Evolutionary conservation across 2,113 vertebrate genomes (phyloP).

Genomic region (Pycnonotus jocosus): DNA sequence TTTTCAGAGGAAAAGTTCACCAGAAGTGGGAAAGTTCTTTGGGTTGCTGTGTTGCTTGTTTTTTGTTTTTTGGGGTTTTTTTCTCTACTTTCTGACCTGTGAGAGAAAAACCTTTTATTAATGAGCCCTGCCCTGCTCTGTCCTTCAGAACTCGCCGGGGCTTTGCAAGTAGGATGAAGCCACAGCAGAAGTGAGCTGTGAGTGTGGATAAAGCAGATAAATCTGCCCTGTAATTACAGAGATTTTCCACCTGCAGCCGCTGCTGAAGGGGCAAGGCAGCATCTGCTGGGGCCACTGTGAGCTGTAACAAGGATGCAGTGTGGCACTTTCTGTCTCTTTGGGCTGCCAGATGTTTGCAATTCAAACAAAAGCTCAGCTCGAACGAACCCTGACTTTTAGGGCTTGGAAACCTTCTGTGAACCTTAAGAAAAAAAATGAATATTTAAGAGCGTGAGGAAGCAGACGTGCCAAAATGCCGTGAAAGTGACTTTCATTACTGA

Average conservation of each 20-base stretch:
- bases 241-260: background rate
- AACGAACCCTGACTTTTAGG: background rate
- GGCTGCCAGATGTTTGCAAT: background rate
- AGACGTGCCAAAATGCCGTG: background rate
- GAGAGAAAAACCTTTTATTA: background rate
- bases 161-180: background rate
- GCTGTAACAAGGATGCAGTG: background rate
- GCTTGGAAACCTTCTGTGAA: background rate
- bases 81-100: background rate
- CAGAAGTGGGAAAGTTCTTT: background rate
- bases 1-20: constrained; percentile 18
- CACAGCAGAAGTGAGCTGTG: background rate
- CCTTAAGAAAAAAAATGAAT: background rate
- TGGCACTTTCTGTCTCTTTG: background rate
- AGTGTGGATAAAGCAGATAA: background rate
- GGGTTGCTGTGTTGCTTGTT: background rate
- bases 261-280: background rate
- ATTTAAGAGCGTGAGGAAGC: background rate
- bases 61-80: too few species aligned
- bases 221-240: background rate
- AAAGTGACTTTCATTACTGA: background rate
- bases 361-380: background rate
- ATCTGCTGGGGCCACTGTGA: background rate
- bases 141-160: background rate
- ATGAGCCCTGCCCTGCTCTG: background rate